Percentiles rank a stretch among this genome's conserved stretches.
Conservation (phyloP, 2,888 invertebrate genomes). For the Lepidocyrtoides sp. region DNA sequence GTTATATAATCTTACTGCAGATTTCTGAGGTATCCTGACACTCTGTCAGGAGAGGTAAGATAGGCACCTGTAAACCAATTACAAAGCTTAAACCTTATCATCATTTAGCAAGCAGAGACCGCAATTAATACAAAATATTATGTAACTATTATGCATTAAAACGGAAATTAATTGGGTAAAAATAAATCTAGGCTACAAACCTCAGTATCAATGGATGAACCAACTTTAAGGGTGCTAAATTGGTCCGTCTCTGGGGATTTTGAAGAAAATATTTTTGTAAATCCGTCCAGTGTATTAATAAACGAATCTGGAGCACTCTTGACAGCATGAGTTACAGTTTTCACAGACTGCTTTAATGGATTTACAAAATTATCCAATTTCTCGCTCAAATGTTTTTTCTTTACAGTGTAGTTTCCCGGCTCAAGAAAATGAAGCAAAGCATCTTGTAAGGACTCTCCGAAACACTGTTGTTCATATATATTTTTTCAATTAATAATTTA, state of each 20-base stretch:
- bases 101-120: no score
- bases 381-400: slow-evolving; percentile 85
- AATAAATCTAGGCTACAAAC: no score
- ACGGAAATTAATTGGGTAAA: no score
- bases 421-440: slow-evolving; percentile 85
- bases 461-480: slow-evolving; percentile 78
- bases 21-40: slow-evolving; percentile 94
- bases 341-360: slow-evolving; percentile 94
- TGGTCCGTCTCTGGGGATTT: slow-evolving; percentile 87
- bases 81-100: no score
- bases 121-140: no score
- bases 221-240: slow-evolving; percentile 88
- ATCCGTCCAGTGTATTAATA: slow-evolving; percentile 93
- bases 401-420: slow-evolving; percentile 84
- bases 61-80: no score
- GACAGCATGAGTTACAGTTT: slow-evolving; percentile 91
- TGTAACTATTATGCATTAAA: no score
- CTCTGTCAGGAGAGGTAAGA: slow-evolving; percentile 95
- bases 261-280: slow-evolving; percentile 92
- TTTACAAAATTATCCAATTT: slow-evolving; percentile 91
- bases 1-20: slow-evolving; percentile 90
- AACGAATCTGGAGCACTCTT: slow-evolving; percentile 96
- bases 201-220: slow-evolving; percentile 88
- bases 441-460: slow-evolving; percentile 85
- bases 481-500: neutral